phyloP scores from a whole-genome alignment of 2,888 invertebrate species.

The Hydropsyche betteni region DNA sequence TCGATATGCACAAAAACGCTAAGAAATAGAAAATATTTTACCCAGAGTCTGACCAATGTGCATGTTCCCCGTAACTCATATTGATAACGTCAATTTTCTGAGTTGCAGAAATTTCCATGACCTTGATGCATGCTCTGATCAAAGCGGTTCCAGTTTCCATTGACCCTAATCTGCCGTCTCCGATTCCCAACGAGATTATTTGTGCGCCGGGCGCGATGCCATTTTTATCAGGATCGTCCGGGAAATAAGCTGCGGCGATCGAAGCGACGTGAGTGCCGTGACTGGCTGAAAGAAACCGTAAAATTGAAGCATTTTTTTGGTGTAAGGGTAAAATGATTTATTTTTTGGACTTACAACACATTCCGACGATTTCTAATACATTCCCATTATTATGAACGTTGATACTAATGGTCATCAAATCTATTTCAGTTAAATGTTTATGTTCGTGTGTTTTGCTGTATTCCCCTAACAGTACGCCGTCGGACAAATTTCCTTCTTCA shows the following conservation, averaged over 20 bases:
- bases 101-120: slow-evolving; percentile 76
- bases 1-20: not conserved
- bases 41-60: slow-evolving; percentile 92
- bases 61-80: slow-evolving; percentile 97
- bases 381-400: slow-evolving; percentile 94
- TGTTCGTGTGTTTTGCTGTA: slow-evolving; percentile 83
- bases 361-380: slow-evolving; percentile 89
- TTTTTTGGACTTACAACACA: slow-evolving; percentile 83
- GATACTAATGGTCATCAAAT: slow-evolving; percentile 87
- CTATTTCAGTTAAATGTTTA: slow-evolving; percentile 77
- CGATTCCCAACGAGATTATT: slow-evolving; percentile 90
- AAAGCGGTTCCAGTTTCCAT: slow-evolving; percentile 98
- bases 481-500: slow-evolving; percentile 81
- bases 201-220: slow-evolving; percentile 97
- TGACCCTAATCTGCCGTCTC: slow-evolving; percentile 89
- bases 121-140: slow-evolving; percentile 88
- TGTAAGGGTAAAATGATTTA: not conserved
- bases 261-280: slow-evolving; percentile 99
- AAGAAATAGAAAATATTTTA: slow-evolving; percentile 57
- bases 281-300: slow-evolving; percentile 71
- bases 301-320: not conserved
- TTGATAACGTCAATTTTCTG: slow-evolving; percentile 88
- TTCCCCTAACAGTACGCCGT: slow-evolving; percentile 81
- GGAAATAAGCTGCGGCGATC: slow-evolving; percentile 92
- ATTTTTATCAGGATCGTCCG: slow-evolving; percentile 85